A percentile compares a stretch with the other conserved stretches of the same genome.
These are phyloP conservation scores for Ficedula albicollis DNA, from an alignment of 2,797 vertebrate species.

Conservation along the genomic window DNA sequence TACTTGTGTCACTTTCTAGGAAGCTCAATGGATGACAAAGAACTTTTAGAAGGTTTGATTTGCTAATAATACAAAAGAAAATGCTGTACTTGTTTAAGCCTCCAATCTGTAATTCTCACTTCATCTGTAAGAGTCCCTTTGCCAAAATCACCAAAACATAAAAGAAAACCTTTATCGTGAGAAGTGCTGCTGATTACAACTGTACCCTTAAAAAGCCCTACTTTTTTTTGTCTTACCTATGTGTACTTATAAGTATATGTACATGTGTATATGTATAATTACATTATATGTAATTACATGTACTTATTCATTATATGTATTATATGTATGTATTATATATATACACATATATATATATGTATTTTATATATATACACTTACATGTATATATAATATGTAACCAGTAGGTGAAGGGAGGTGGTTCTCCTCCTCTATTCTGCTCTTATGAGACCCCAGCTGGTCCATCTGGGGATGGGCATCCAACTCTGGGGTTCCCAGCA, in stretches of 20 bases:
- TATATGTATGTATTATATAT: too few species aligned
- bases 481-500: neutral
- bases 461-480: neutral
- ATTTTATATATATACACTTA: too few species aligned
- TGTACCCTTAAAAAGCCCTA: neutral
- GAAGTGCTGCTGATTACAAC: neutral
- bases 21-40: neutral
- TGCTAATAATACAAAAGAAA: neutral
- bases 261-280: too few species aligned
- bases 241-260: too few species aligned
- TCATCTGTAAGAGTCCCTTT: neutral
- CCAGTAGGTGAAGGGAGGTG: neutral
- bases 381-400: neutral
- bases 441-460: neutral
- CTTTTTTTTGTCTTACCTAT: neutral
- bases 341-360: too few species aligned
- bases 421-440: rapidly evolving
- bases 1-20: neutral
- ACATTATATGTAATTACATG: too few species aligned
- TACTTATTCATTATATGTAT: neutral
- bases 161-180: neutral
- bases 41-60: neutral
- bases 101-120: neutral
- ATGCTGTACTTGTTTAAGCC: neutral
- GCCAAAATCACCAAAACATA: neutral